Conservation (phyloP, 2,113 vertebrate genomes). For the Chunga burmeisteri region DNA sequence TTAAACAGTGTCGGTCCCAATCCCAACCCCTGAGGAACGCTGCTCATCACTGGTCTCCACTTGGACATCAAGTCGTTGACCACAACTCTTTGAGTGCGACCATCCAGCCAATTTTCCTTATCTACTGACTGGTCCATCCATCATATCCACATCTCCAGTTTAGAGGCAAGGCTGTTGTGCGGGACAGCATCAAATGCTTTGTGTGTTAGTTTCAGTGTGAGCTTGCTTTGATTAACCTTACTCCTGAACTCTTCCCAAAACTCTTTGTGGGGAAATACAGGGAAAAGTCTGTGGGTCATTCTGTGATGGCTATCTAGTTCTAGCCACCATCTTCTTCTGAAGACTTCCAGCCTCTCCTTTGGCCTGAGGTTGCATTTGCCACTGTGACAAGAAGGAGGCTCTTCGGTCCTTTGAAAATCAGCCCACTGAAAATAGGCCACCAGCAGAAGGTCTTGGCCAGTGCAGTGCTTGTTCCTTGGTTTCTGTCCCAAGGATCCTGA, state of each 20-base stretch:
- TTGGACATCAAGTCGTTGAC: too few species aligned
- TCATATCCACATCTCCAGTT: too few species aligned
- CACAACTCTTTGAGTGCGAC: too few species aligned
- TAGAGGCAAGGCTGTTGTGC: too few species aligned
- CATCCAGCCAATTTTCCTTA: too few species aligned
- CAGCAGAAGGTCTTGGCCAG: neutral
- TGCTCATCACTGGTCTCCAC: too few species aligned
- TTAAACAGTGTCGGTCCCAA: too few species aligned
- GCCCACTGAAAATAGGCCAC: neutral
- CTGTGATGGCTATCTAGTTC: neutral
- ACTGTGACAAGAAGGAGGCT: neutral
- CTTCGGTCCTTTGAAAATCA: neutral
- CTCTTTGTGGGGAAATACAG: neutral
- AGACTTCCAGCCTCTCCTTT: neutral
- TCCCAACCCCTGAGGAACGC: too few species aligned
- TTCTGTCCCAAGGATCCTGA: neutral
- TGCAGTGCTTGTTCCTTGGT: neutral
- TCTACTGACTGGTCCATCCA: too few species aligned
- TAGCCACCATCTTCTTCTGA: neutral
- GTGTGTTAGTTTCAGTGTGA: too few species aligned
- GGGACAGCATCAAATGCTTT: too few species aligned
- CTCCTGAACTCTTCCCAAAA: neutral
- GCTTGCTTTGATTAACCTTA: neutral
- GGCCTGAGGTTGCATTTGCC: neutral
- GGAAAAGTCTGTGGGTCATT: neutral